Conservation (phyloP, 2,797 vertebrate genomes). For the Masticophis lateralis region DNA sequence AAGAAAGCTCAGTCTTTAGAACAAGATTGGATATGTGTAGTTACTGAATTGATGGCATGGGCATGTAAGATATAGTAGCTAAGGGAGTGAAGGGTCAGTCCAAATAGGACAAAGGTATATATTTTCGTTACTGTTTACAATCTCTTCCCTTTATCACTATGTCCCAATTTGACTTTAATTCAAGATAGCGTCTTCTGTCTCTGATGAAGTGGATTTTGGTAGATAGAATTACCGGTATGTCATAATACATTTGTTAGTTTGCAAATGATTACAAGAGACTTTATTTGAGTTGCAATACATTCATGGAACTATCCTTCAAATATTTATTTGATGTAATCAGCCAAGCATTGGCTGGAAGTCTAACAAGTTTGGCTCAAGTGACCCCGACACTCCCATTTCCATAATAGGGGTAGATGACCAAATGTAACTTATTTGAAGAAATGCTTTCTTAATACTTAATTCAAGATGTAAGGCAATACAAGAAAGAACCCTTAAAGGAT, state of each 20-base stretch:
- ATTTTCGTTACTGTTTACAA: background rate
- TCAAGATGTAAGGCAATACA: conserved; percentile 43
- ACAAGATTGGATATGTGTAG: background rate
- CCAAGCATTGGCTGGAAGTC: background rate
- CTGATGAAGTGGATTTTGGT: background rate
- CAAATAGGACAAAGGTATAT: background rate
- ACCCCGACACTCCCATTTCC: background rate
- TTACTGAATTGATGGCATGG: too few relatives aligned
- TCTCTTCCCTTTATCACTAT: background rate
- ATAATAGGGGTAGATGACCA: background rate
- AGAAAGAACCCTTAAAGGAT: conserved; percentile 51
- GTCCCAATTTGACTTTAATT: background rate
- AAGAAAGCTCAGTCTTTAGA: too few relatives aligned
- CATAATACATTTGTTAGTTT: background rate
- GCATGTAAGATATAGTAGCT: background rate
- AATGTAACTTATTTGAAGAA: conserved; percentile 40
- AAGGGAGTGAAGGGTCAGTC: background rate
- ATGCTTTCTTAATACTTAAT: conserved; percentile 28
- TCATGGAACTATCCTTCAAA: background rate
- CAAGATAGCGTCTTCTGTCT: background rate
- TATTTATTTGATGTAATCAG: background rate
- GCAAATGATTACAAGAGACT: background rate
- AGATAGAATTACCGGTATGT: background rate
- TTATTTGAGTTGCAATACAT: background rate
- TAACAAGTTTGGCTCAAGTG: background rate